Base-by-base conservation (phyloP, 1,140 invertebrate genomes). In the Probaryconus sp. region DNA sequence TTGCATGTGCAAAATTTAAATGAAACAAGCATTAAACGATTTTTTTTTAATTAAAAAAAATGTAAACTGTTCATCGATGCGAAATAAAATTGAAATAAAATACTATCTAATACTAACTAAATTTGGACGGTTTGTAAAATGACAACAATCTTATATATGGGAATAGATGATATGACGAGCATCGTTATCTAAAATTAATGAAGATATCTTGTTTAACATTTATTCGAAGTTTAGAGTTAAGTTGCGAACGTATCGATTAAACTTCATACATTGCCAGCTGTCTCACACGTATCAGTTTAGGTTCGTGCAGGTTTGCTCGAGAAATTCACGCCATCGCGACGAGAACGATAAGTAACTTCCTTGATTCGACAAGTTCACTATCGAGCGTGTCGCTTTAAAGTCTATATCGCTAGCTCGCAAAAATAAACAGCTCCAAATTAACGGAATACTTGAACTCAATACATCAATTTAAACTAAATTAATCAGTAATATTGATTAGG, bases 211-310 rank as follows among this genome's bases (percentile, higher is more conserved):
- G 51, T 56, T 18, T 65, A 60, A 65, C 45, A 67, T 70, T 75
- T 69, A 75, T 69, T 70, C 60, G 30, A 65, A 70, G 60, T 75
- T 75, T 58, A 17, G 26, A 51, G 51, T 63, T 35, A 63, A 76
- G 67, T 68, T 71, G 20, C 33, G 64, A 68, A 68, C 50, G 63
- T 65, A 76, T 76, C 68, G 74, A 76, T 76, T 71, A 72, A 76
- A 76, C 63, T 76, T 72, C 53, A 60, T 69, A 60, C 63, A 58
- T 69, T 53, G 43, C 63, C 47, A 60, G 63, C 56, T 70, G 55
- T 71, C 67, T 71, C 64, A 42, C 42, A 71, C 63, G 58, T 71
- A 68, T 71, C 38, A 67, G 68, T 64, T 64, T 51, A 69, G 63
- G 56, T 71, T 68, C 63, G 64, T 65, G 37, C 47, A 53, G 72